Percentiles rank a stretch among this genome's conserved stretches.
These are phyloP conservation scores for Romanogobio albipinnatus DNA, from an alignment of 2,113 vertebrate species.

Conservation along the genomic window DNA sequence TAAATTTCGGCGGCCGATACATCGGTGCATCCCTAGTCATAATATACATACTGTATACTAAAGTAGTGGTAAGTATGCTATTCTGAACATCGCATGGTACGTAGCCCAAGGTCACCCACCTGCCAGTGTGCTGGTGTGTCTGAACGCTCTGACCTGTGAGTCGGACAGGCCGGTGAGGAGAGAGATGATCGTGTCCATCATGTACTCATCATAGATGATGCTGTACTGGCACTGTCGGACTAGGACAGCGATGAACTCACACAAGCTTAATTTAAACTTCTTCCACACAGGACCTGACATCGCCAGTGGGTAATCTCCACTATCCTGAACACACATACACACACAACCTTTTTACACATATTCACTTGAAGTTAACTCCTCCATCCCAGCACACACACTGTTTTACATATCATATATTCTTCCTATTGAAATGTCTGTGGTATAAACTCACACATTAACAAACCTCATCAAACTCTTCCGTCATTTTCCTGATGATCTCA, in stretches of 20 bases:
- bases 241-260: conserved; percentile 96
- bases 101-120: conserved; percentile 71
- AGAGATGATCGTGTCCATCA: conserved; percentile 99
- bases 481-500: conserved; percentile 99
- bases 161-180: conserved; percentile 97
- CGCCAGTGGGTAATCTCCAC: conserved; percentile 96
- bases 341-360: conserved; percentile 53
- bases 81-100: not conserved
- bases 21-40: too few species aligned
- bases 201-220: conserved; percentile 99
- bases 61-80: not conserved
- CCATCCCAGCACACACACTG: not conserved
- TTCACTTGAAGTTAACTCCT: not conserved
- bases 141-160: conserved; percentile 98
- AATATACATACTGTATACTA: not conserved
- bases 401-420: not conserved
- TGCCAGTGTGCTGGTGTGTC: conserved; percentile 98
- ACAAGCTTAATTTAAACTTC: conserved; percentile 98
- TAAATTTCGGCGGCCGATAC: too few species aligned
- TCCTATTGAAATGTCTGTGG: not conserved
- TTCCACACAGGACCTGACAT: conserved; percentile 99
- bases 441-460: not conserved
- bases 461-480: conserved; percentile 99
- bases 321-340: conserved; percentile 81
- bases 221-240: conserved; percentile 99